These are phyloP conservation scores for Neolamprologus brichardi DNA, from an alignment of 2,113 vertebrate species.

Conservation along the genomic window DNA sequence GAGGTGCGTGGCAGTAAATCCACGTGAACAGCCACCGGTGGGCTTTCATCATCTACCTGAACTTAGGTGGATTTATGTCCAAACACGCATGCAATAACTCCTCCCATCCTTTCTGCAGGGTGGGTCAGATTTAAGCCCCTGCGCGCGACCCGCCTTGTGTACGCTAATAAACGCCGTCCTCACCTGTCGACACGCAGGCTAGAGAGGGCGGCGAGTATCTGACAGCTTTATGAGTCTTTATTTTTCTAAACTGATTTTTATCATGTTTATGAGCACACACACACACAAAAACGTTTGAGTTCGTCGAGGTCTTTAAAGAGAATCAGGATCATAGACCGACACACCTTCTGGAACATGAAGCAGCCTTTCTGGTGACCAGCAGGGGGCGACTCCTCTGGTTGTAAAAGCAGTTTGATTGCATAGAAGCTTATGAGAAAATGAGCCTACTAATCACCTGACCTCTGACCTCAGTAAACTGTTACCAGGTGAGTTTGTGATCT, in stretches of 20 bases:
- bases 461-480: background rate
- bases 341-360: background rate
- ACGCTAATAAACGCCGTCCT: background rate
- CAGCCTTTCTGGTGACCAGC: background rate
- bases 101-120: constrained; percentile 33
- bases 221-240: background rate
- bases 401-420: background rate
- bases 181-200: constrained; percentile 21
- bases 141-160: background rate
- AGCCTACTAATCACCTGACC: background rate
- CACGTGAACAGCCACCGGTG: constrained; percentile 33
- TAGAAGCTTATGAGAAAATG: background rate
- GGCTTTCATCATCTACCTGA: constrained; percentile 49
- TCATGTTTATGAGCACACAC: background rate
- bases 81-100: constrained; percentile 28
- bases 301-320: background rate
- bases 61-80: constrained; percentile 29
- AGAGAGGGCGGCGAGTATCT: background rate
- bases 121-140: background rate
- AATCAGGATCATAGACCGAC: background rate
- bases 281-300: background rate
- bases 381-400: background rate
- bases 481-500: background rate
- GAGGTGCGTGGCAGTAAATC: constrained; percentile 58
- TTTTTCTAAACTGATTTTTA: background rate